Conservation (phyloP, 2,113 vertebrate species). For the Addax nasomaculatus region DNA sequence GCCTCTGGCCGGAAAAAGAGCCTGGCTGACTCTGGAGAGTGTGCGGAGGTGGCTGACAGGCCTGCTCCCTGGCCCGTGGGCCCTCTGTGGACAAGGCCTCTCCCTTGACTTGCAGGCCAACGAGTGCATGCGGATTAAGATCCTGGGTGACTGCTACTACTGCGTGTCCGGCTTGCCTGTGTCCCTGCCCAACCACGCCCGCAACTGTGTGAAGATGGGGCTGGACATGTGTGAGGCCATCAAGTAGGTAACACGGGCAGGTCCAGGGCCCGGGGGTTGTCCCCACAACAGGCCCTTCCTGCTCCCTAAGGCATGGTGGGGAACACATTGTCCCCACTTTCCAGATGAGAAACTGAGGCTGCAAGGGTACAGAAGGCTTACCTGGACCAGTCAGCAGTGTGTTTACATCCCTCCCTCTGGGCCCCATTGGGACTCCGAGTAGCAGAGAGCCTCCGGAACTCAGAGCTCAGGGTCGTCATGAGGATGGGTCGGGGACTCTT, state of each 20-base stretch:
- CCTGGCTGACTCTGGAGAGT: neutral
- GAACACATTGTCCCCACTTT: fast-evolving
- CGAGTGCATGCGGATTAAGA: conserved; percentile 99
- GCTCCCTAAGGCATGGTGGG: neutral
- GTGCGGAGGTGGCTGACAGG: fast-evolving
- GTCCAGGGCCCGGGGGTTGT: fast-evolving
- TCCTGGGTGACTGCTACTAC: conserved; percentile 98
- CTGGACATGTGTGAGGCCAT: conserved; percentile 99
- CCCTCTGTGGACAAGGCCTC: neutral
- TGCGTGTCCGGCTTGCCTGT: conserved; percentile 97
- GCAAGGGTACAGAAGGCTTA: fast-evolving
- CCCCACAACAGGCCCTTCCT: fast-evolving
- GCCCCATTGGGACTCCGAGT: neutral
- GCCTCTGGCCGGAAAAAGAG: neutral
- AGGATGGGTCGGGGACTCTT: fast-evolving
- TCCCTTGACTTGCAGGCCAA: conserved; percentile 86
- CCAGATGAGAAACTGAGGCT: neutral
- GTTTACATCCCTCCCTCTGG: neutral
- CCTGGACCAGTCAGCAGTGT: neutral
- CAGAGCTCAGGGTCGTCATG: neutral
- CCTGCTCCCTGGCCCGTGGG: neutral
- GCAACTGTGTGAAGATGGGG: conserved; percentile 99
- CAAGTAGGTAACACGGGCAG: conserved; percentile 86
- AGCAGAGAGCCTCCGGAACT: neutral
- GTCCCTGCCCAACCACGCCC: conserved; percentile 94